phyloP scores from a whole-genome alignment of 2,888 invertebrate genomes.

The Ectemnius continuus region DNA sequence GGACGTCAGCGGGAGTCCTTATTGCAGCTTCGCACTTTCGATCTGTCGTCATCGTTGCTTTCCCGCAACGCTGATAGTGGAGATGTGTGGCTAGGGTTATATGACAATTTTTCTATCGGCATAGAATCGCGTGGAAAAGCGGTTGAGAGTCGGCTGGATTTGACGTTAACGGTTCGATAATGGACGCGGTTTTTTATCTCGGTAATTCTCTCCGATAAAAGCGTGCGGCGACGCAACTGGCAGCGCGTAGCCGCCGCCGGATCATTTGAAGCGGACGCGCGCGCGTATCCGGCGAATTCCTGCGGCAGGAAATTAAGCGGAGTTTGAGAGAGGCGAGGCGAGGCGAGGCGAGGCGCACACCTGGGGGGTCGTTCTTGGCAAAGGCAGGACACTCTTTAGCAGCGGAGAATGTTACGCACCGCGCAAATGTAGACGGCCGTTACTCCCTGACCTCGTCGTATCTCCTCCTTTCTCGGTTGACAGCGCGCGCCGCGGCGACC shows the following conservation, averaged over 20 bases:
- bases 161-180: constrained; percentile 48
- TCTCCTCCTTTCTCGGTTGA: constrained; percentile 59
- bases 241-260: constrained; percentile 18
- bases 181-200: constrained; percentile 48
- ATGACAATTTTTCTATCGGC: too few relatives aligned
- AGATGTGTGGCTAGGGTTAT: constrained; percentile 1
- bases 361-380: constrained; percentile 56
- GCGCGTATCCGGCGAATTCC: constrained; percentile 50
- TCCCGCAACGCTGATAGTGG: neutral
- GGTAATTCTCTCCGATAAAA: constrained; percentile 50
- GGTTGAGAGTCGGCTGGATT: neutral
- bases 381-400: constrained; percentile 57
- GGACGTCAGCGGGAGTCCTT: neutral
- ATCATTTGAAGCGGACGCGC: constrained; percentile 25
- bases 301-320: constrained; percentile 58
- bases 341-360: constrained; percentile 50
- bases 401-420: constrained; percentile 54
- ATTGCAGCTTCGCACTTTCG: neutral
- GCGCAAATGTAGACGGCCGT: constrained; percentile 63
- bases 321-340: constrained; percentile 47
- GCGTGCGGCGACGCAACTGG: constrained; percentile 20
- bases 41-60: neutral
- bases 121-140: too few relatives aligned
- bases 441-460: constrained; percentile 64
- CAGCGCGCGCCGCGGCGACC: constrained; percentile 34